Base-by-base conservation (phyloP, 2,888 invertebrate species). In the Hydroisotoma schaefferi region DNA sequence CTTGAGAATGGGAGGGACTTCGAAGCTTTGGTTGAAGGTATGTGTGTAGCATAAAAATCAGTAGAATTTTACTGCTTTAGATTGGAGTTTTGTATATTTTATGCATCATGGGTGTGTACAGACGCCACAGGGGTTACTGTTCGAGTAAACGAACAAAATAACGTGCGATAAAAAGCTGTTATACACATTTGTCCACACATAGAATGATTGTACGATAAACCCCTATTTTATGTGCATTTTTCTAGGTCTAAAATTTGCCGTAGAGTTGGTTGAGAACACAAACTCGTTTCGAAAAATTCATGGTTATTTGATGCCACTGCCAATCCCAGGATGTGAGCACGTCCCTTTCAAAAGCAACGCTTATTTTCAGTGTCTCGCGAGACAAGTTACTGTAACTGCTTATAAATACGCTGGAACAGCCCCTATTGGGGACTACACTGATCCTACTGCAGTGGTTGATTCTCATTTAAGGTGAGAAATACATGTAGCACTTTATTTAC, bases 381-480 rank as follows among this genome's bases (percentile, higher is more conserved):
- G 70, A 20, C 59, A 64, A 43, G 48, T 55, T 8, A 68, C 70
- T 0, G n/a, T 65, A 1, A 68, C 68, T 8, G 68, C 70, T 0
- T 68, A 62, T 49, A 70, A 68, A 38, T 68, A 65, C 55, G 59
- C 63, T 8, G 63, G 61, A 5, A 66, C 63, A 4, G 66, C 64
- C 1, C 68, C 68, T 2, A 64, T 70, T 22, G 70, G 70, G 1
- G 64, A 59, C 29, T 63, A 60, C 18, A 44, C 47, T 6, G 67
- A 69, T 48, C 57, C 56, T 6, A 37, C 58, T 22, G 64, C 70
- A 1, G 70, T 70, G 1, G 70, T 70, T 1, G 68, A 70, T 25
- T 63, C 68, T 4, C 53, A 63, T 46, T 53, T 69, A 33, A 56
- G 64, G 69, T 69, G 48, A 25, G 18, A 5, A 48, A 23, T 46